phyloP scores from a whole-genome alignment of 2,888 invertebrate species.

The Laothoe populi region DNA sequence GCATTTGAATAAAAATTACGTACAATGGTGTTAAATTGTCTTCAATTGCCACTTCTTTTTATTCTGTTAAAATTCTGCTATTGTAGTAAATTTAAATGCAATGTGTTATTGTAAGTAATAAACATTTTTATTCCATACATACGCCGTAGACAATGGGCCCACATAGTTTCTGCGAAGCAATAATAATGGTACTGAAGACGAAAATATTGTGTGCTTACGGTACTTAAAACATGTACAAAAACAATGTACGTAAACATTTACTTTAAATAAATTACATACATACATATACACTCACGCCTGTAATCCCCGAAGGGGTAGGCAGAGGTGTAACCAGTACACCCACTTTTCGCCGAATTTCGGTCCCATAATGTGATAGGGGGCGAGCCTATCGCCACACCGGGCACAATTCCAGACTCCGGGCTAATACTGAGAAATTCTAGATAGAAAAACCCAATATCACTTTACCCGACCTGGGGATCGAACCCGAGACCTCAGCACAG shows the following conservation, averaged over 20 bases:
- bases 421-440: too few relatives aligned
- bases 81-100: conserved; percentile 5
- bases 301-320: too few relatives aligned
- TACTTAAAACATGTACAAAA: not conserved
- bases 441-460: too few relatives aligned
- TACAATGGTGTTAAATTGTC: not conserved
- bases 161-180: conserved; percentile 23
- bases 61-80: not conserved
- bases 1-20: not conserved
- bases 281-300: too few relatives aligned
- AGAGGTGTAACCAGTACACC: too few relatives aligned
- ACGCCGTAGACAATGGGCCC: conserved; percentile 23
- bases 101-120: not conserved
- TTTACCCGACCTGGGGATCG: too few relatives aligned
- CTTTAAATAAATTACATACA: too few relatives aligned
- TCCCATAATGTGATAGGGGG: too few relatives aligned
- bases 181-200: conserved; percentile 7
- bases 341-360: too few relatives aligned
- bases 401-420: too few relatives aligned
- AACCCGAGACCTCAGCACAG: too few relatives aligned
- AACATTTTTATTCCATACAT: conserved; percentile 15
- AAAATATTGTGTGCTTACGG: conserved; percentile 16
- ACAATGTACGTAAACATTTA: not conserved
- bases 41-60: not conserved
- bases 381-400: too few relatives aligned